A percentile compares a stretch with the other conserved stretches of the same genome.
Evolutionary conservation across 2,797 vertebrate species (phyloP).

Genomic region (Molossus molossus): DNA sequence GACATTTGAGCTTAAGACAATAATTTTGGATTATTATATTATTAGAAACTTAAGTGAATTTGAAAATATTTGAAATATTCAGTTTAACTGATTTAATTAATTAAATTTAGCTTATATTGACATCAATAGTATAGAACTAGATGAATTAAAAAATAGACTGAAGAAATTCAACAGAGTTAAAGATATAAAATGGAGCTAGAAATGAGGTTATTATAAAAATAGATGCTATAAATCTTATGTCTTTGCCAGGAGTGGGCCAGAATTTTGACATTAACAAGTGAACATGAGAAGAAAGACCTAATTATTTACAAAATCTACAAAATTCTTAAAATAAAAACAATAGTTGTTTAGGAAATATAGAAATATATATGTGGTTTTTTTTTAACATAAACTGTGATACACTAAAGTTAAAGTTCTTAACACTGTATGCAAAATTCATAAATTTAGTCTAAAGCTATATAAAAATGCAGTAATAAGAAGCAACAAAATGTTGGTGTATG

Average conservation of each 20-base stretch:
- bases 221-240: not conserved
- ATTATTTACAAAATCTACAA: not conserved
- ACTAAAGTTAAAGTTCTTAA: slow-evolving; percentile 36
- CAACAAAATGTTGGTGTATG: not conserved
- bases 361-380: not conserved
- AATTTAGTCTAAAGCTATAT: not conserved
- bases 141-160: not conserved
- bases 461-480: not conserved
- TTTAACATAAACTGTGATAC: not conserved
- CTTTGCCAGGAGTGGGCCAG: not conserved
- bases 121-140: not conserved
- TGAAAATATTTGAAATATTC: slow-evolving; percentile 37
- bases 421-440: not conserved
- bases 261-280: slow-evolving; percentile 27
- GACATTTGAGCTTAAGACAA: not conserved
- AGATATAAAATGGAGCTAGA: not conserved
- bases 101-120: not conserved
- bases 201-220: slow-evolving; percentile 38
- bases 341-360: not conserved
- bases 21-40: not conserved
- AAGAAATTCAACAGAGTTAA: not conserved
- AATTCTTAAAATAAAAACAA: not conserved
- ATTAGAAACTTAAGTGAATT: not conserved
- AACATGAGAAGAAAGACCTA: not conserved
- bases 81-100: not conserved